phyloP scores from a whole-genome alignment of 2,113 vertebrate genomes.

The Mobula birostris region DNA sequence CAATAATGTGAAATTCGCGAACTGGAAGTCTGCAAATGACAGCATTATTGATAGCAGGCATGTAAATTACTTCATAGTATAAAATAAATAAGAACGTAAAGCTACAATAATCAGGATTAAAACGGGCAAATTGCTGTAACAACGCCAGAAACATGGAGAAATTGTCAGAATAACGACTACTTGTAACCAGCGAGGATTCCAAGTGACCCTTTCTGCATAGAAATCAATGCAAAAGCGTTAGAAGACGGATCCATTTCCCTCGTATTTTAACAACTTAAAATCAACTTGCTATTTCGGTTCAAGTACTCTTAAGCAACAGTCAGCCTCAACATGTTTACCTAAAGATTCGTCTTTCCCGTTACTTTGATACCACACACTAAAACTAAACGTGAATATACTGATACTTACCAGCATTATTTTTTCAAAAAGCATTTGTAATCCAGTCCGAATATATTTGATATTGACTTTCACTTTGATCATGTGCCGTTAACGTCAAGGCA shows the following conservation, averaged over 20 bases:
- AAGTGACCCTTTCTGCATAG: neutral
- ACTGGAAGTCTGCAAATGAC: conserved; percentile 62
- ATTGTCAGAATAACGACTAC: neutral
- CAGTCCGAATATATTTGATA: too few relatives aligned
- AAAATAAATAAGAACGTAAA: conserved; percentile 35
- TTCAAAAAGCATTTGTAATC: neutral
- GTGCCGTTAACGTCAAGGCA: neutral
- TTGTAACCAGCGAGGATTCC: conserved; percentile 14
- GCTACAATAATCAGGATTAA: conserved; percentile 5
- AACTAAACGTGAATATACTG: too few relatives aligned
- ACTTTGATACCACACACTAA: too few relatives aligned
- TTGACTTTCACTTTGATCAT: neutral
- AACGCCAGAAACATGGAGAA: neutral
- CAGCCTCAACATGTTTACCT: neutral
- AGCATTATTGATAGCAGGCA: conserved; percentile 70
- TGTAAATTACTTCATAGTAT: conserved; percentile 24
- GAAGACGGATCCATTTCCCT: neutral
- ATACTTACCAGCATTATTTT: neutral
- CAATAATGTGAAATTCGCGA: conserved; percentile 74
- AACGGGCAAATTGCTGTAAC: neutral
- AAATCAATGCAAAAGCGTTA: neutral
- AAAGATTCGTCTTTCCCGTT: neutral
- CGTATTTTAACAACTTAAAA: neutral
- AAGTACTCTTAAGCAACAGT: neutral
- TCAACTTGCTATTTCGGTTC: neutral